These are phyloP conservation scores for Rhamnusium bicolor DNA, from an alignment of 2,888 invertebrate genomes.

Conservation along the genomic window DNA sequence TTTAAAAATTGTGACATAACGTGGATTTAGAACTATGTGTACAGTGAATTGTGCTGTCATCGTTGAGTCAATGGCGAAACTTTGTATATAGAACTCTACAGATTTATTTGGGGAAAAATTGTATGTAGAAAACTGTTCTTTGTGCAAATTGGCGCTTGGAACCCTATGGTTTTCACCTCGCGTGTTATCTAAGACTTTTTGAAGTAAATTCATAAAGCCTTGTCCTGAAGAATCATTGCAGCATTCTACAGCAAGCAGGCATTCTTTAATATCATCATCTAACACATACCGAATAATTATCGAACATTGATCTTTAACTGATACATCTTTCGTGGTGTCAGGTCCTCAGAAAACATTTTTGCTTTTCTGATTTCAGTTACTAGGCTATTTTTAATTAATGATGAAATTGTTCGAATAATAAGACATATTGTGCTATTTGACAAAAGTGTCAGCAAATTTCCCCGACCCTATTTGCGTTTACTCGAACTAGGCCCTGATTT, in stretches of 20 bases:
- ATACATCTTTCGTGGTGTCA: not conserved
- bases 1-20: no score
- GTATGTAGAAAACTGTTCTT: no score
- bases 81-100: no score
- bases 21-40: no score
- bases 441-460: conserved; percentile 1
- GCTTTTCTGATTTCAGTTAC: not conserved
- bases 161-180: no score
- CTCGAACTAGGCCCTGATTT: not conserved
- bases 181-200: conserved; percentile 1
- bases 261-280: not conserved
- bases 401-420: not conserved
- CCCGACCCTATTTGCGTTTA: not conserved
- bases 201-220: not conserved
- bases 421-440: not conserved
- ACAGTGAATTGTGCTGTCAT: no score
- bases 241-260: not conserved
- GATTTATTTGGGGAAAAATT: no score
- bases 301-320: conserved; percentile 1
- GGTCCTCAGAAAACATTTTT: not conserved
- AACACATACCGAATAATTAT: not conserved
- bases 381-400: not conserved
- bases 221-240: not conserved
- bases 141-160: no score
- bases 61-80: no score